Evolutionary conservation across 2,113 vertebrate species (phyloP).

Genomic region (Ammodytes dubius): DNA sequence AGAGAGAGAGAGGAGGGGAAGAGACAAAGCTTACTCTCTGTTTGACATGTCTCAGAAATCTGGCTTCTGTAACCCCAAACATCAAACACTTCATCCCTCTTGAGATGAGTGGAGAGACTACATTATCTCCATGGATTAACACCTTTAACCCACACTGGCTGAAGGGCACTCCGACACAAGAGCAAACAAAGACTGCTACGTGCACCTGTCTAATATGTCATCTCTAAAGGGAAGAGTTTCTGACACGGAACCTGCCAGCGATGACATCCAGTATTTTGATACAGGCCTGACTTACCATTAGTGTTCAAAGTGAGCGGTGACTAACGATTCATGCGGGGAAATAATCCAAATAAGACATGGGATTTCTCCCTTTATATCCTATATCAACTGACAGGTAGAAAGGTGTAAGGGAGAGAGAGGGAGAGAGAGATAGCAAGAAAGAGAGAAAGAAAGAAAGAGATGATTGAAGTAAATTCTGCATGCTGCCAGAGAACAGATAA

Average conservation of each 20-base stretch:
- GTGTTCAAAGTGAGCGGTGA: slow-evolving; percentile 45
- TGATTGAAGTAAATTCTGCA: slow-evolving; percentile 16
- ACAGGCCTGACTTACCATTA: slow-evolving; percentile 52
- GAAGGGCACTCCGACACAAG: slow-evolving; percentile 31
- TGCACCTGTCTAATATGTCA: slow-evolving; percentile 17
- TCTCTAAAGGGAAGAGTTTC: slow-evolving; percentile 6
- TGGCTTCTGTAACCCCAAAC: slow-evolving; percentile 42
- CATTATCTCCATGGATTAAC: slow-evolving; percentile 37
- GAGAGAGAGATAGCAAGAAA: slow-evolving; percentile 3
- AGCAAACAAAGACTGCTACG: background rate
- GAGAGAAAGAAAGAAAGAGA: slow-evolving; percentile 4
- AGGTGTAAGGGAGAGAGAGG: background rate
- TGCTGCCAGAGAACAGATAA: slow-evolving; percentile 21
- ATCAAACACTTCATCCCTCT: slow-evolving; percentile 48
- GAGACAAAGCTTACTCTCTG: slow-evolving; percentile 6
- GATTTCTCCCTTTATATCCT: slow-evolving; percentile 29
- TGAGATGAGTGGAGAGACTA: slow-evolving; percentile 28
- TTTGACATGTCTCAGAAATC: slow-evolving; percentile 46
- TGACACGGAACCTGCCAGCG: slow-evolving; percentile 31
- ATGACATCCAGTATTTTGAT: slow-evolving; percentile 49
- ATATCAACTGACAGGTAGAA: slow-evolving; percentile 33
- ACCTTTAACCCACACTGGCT: background rate
- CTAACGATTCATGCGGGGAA: slow-evolving; percentile 24
- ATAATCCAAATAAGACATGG: slow-evolving; percentile 44
- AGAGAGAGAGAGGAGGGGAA: background rate